A percentile compares a stretch with the other conserved stretches of the same genome.
These are phyloP conservation scores for Platanista minor DNA, from an alignment of 2,113 vertebrate genomes.

Conservation along the genomic window DNA sequence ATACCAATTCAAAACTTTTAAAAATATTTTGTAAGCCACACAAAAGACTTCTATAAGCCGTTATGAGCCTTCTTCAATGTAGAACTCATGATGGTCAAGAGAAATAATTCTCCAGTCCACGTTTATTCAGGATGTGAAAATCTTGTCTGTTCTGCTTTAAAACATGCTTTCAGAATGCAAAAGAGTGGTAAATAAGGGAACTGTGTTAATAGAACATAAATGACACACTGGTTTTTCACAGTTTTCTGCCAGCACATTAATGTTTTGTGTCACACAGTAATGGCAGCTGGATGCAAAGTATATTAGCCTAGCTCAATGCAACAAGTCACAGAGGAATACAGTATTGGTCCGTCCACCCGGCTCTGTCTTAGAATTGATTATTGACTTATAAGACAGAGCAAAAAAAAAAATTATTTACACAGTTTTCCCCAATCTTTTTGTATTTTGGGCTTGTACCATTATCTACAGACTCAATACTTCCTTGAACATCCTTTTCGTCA, in stretches of 20 bases:
- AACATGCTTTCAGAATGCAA: background rate
- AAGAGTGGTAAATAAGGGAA: background rate
- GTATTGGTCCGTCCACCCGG: background rate
- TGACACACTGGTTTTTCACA: background rate
- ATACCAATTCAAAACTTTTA: background rate
- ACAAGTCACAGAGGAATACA: background rate
- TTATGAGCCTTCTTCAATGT: background rate
- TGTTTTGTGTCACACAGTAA: background rate
- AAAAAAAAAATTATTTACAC: background rate
- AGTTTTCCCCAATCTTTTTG: background rate
- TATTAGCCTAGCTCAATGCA: background rate
- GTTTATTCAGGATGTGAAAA: slow-evolving; percentile 8
- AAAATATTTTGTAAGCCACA: background rate
- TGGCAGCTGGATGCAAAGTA: background rate
- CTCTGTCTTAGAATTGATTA: background rate
- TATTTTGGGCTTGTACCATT: background rate
- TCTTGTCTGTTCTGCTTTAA: background rate
- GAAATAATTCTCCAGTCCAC: background rate
- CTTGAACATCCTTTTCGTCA: background rate
- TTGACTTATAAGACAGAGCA: too few relatives aligned
- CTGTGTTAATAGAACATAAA: background rate
- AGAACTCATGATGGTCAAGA: background rate
- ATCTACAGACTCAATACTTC: background rate
- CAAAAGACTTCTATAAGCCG: background rate
- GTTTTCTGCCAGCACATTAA: background rate